Evolutionary conservation across 2,113 vertebrate species (phyloP), one percentile per base, ranked within the genome.

Genomic region (Sisor rabdophorus): DNA sequence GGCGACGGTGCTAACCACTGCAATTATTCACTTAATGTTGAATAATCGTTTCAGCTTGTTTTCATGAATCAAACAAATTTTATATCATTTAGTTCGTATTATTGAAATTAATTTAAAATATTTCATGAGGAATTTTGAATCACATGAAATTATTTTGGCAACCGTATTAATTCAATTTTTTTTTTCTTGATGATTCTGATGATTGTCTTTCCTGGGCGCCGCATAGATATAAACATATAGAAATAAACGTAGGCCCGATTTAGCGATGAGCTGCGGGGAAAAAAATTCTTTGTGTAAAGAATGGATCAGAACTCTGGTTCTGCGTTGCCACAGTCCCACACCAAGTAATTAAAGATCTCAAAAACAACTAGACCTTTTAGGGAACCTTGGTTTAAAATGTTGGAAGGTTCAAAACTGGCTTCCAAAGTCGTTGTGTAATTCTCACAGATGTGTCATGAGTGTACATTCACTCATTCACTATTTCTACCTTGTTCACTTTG

Each of bases 341-440:
- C 17, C 48, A 19, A 52, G 1, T 52, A 15, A 47, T 65, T 15
- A 65, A 16, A 44, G 61, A 64, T 48, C 22, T 67, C 15, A 26
- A 26, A 50, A 24, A 7, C 10, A 47, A 9, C 71, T 69, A 17
- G 15, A 20, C 44, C 63, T 63, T 76, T 56, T 22, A 67, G 24
- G 67, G 28, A 65, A 48, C 13, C 12, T n/a, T 47, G n/a, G n/a
- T 67, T 75, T 40, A 77, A 64, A 36, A 64, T 64, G 22, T 50
- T 20, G 30, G 20, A 44, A 48, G 63, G 44, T 50, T 20, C 17
- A 47, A 50, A 44, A 28, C 11, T 68, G 50, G 59, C 26, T 54
- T 73, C 24, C 12, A 58, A 40, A 2, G 1, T 53, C 13, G 58
- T 17, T 78, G 58, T 78, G n/a, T 6, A 22, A 17, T 69, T 24